Evolutionary conservation across 2,113 vertebrate genomes (phyloP).

Genomic region (Neolamprologus toae): DNA sequence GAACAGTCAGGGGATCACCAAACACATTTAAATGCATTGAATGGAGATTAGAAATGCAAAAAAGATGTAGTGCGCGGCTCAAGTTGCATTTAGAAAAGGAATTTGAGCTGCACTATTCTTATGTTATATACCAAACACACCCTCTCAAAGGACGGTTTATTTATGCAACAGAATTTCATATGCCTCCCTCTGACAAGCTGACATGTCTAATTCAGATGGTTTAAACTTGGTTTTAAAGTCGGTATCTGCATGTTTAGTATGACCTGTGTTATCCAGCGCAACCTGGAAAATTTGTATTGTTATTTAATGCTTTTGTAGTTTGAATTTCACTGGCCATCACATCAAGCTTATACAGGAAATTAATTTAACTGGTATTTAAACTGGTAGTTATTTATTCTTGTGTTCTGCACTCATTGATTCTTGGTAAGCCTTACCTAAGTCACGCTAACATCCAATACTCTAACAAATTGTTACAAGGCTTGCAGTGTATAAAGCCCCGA

Average conservation of each 20-base stretch:
- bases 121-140: neutral
- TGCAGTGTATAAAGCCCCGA: neutral
- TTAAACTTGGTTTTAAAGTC: neutral
- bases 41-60: neutral
- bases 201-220: neutral
- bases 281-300: neutral
- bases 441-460: neutral
- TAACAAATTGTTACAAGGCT: neutral
- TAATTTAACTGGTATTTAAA: neutral
- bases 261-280: neutral
- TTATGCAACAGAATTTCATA: neutral
- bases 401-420: neutral
- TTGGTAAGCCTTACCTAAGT: neutral
- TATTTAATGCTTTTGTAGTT: neutral
- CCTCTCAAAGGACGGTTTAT: neutral
- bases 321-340: neutral
- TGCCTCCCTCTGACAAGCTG: neutral
- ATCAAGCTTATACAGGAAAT: neutral
- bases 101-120: neutral
- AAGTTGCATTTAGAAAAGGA: neutral
- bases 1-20: neutral
- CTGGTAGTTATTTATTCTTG: neutral
- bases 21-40: neutral
- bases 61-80: neutral
- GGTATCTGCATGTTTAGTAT: neutral